Percentiles rank a stretch among this genome's conserved stretches.
Conservation (phyloP, 1,140 invertebrate species). For the Neomicropteryx cornuta region DNA sequence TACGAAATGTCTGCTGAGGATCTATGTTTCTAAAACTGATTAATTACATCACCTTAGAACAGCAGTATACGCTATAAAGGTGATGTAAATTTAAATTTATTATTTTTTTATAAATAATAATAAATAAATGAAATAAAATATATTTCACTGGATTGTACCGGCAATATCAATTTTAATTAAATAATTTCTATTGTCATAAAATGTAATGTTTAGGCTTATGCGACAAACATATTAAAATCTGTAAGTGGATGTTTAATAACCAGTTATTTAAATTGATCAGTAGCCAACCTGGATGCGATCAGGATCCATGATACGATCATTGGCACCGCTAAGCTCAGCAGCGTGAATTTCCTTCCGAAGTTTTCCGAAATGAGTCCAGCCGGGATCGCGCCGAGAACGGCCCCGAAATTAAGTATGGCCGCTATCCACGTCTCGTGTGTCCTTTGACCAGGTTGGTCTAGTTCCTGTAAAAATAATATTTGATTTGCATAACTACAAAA, state of each 20-base stretch:
- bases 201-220: too few species aligned
- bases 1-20: too few species aligned
- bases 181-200: too few species aligned
- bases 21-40: too few species aligned
- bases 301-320: conserved; percentile 49
- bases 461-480: neutral
- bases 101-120: too few species aligned
- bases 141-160: too few species aligned
- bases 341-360: conserved; percentile 50
- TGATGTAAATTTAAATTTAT: too few species aligned
- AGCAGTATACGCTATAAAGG: too few species aligned
- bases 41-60: too few species aligned
- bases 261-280: neutral
- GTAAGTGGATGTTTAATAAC: neutral
- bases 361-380: conserved; percentile 48
- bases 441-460: conserved; percentile 14
- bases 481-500: too few species aligned
- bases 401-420: conserved; percentile 42
- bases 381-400: conserved; percentile 41
- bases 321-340: conserved; percentile 44
- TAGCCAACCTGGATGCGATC: conserved; percentile 41
- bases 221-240: neutral
- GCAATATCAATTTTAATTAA: too few species aligned
- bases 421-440: conserved; percentile 40
- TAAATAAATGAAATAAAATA: too few species aligned